These are phyloP conservation scores for Pelagia noctiluca DNA, from an alignment of 30 jellyfish, hydroid and myxozoan genomes.

Conservation along the genomic window DNA sequence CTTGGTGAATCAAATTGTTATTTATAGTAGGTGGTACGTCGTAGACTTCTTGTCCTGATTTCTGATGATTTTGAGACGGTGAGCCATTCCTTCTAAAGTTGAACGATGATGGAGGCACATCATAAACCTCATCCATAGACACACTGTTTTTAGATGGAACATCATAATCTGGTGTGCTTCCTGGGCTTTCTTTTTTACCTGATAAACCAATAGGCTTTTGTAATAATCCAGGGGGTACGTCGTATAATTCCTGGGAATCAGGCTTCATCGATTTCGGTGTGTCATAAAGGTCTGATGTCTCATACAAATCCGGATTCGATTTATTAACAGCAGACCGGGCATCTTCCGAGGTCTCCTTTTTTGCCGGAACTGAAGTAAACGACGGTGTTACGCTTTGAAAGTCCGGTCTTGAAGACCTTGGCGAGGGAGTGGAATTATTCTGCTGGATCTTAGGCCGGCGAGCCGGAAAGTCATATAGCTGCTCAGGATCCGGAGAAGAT, in stretches of 20 bases:
- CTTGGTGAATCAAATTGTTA: not conserved
- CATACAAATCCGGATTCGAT: not conserved
- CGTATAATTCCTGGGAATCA: constrained; percentile 52
- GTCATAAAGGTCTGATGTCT: constrained; percentile 45
- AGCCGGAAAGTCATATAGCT: constrained; percentile 52
- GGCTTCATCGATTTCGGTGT: constrained; percentile 35
- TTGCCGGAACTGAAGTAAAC: constrained; percentile 65
- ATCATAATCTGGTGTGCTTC: too few species aligned
- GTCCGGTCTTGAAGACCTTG: constrained; percentile 35
- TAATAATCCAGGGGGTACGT: constrained; percentile 31
- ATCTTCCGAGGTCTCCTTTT: not conserved
- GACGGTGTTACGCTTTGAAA: constrained; percentile 64
- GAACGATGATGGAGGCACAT: constrained; percentile 32
- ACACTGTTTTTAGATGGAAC: constrained; percentile 7
- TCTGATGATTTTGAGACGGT: not conserved
- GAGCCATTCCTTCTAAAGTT: not conserved
- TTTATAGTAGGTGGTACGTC: constrained; percentile 46
- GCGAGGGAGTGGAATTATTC: constrained; percentile 8
- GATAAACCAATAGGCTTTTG: too few species aligned
- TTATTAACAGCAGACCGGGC: constrained; percentile 11
- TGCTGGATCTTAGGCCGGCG: constrained; percentile 58
- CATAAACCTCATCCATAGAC: constrained; percentile 30
- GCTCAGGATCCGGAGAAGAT: constrained; percentile 10
- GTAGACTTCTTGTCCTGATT: constrained; percentile 46
- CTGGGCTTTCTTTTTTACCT: too few species aligned